Conservation (phyloP, 2,113 vertebrate genomes). For the Notiomystis cincta region DNA sequence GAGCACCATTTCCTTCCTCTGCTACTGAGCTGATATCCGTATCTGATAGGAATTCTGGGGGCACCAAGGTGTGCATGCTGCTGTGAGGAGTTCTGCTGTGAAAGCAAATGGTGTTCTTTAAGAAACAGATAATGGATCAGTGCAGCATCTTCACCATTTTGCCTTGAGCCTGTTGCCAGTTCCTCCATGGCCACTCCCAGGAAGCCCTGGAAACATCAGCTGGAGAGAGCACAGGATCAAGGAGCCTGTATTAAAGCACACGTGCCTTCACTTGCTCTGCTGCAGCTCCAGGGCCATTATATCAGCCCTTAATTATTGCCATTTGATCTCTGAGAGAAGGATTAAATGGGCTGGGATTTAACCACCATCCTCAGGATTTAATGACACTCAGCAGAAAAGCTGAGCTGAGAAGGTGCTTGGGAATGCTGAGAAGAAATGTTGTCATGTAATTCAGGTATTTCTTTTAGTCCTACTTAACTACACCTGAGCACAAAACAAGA, state of each 20-base stretch:
- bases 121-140: background rate
- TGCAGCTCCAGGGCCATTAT: background rate
- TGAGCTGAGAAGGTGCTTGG: background rate
- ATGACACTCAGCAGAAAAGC: background rate
- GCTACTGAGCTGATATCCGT: background rate
- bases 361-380: background rate
- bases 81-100: background rate
- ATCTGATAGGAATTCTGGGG: background rate
- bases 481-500: background rate
- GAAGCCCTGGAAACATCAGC: background rate
- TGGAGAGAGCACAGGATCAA: background rate
- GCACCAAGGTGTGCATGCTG: background rate
- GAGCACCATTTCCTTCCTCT: background rate
- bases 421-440: background rate
- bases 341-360: background rate
- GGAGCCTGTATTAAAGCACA: background rate
- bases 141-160: background rate
- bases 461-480: background rate
- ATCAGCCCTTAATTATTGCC: background rate
- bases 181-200: too few relatives aligned
- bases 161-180: background rate
- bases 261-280: accelerated
- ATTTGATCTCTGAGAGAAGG: background rate
- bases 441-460: background rate
- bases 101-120: background rate